Evolutionary conservation across 2,888 invertebrate species (phyloP).

Genomic region (Didymodactylos carnosus): DNA sequence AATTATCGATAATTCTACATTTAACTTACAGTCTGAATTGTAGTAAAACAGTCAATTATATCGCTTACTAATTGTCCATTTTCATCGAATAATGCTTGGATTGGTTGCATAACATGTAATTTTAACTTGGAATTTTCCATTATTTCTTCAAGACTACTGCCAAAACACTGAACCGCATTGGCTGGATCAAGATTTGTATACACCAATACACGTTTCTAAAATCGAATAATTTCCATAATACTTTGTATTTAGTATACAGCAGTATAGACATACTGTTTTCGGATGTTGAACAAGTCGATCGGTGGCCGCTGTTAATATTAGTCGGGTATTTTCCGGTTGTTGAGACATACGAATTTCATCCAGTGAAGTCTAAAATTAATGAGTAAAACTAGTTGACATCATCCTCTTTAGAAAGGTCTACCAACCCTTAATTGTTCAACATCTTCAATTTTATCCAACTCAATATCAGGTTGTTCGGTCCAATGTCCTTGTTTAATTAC

Average conservation of each 20-base stretch:
- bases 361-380: not conserved
- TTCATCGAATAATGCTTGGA: slow-evolving; percentile 23
- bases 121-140: slow-evolving; percentile 25
- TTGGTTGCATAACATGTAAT: slow-evolving; percentile 25
- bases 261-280: slow-evolving; percentile 26
- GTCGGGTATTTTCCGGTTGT: slow-evolving; percentile 22
- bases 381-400: not conserved
- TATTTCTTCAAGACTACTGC: slow-evolving; percentile 24
- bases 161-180: slow-evolving; percentile 28
- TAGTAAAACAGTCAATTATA: not conserved
- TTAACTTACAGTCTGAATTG: not conserved
- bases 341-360: slow-evolving; percentile 20
- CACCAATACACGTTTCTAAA: slow-evolving; percentile 28
- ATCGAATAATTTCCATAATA: not conserved
- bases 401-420: not conserved
- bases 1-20: not conserved
- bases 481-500: slow-evolving; percentile 31
- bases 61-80: slow-evolving; percentile 25
- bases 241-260: not conserved
- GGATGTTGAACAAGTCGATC: slow-evolving; percentile 28
- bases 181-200: slow-evolving; percentile 30
- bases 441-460: slow-evolving; percentile 27
- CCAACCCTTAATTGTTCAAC: slow-evolving; percentile 28
- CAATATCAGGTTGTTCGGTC: slow-evolving; percentile 28
- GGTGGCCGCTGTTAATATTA: slow-evolving; percentile 16